These are phyloP conservation scores for Drosophila teissieri DNA, from an alignment of 1,140 invertebrate genomes.

Conservation along the genomic window DNA sequence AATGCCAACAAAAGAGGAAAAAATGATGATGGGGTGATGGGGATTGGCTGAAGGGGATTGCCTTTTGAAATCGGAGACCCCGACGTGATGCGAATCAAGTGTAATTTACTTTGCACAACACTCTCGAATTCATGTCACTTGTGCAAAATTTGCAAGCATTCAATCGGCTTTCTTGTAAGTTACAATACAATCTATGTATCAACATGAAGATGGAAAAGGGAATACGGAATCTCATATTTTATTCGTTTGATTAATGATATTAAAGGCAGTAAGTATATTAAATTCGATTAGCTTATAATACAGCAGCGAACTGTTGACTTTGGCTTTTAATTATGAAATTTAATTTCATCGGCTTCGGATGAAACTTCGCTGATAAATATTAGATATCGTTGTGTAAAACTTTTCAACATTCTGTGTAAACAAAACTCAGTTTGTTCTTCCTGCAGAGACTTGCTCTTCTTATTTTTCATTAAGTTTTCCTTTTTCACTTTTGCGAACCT, in stretches of 20 bases:
- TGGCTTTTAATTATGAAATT: constrained; percentile 5
- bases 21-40: background rate
- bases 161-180: background rate
- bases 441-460: constrained; percentile 3
- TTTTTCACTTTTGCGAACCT: constrained; percentile 11
- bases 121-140: background rate
- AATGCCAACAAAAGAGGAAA: background rate
- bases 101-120: background rate
- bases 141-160: background rate
- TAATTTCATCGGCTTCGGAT: constrained; percentile 10
- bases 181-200: background rate
- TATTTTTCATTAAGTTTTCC: constrained; percentile 30
- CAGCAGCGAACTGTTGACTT: background rate
- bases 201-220: background rate
- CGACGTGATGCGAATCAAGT: constrained; percentile 19
- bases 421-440: constrained; percentile 32
- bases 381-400: constrained; percentile 26
- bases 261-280: background rate
- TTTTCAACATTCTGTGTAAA: constrained; percentile 23
- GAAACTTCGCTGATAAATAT: constrained; percentile 30
- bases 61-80: constrained; percentile 8
- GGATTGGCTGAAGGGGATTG: constrained; percentile 6
- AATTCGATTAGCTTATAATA: background rate
- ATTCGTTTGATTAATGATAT: too few species aligned
- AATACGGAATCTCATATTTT: too few species aligned